phyloP scores from a whole-genome alignment of 2,113 vertebrate genomes.

The Lepidothrix coronata region DNA sequence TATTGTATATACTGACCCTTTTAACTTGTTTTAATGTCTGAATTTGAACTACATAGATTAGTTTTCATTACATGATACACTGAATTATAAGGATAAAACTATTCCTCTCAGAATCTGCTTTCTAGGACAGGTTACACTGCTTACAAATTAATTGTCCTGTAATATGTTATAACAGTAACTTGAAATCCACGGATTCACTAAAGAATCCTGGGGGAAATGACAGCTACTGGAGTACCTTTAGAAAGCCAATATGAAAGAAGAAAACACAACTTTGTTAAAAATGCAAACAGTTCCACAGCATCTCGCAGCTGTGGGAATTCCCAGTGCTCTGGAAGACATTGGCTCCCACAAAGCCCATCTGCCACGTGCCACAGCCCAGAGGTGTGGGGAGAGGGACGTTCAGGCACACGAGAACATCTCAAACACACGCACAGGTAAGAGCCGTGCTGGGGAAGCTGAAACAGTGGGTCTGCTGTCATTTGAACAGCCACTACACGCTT shows the following conservation, averaged over 20 bases:
- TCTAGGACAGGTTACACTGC: constrained; percentile 34
- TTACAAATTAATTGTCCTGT: constrained; percentile 36
- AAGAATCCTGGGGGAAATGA: constrained; percentile 5
- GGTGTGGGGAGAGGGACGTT: accelerated
- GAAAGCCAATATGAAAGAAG: not conserved
- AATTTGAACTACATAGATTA: constrained; percentile 47
- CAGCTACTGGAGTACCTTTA: not conserved
- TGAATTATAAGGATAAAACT: constrained; percentile 33
- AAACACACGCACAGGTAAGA: accelerated
- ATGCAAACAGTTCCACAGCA: not conserved
- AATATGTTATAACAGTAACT: not conserved
- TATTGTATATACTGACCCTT: constrained; percentile 56
- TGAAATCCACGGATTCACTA: not conserved
- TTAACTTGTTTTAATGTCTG: constrained; percentile 54
- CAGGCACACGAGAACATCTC: accelerated
- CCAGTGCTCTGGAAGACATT: not conserved
- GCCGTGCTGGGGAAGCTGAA: accelerated
- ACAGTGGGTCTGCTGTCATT: not conserved
- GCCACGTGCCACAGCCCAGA: not conserved
- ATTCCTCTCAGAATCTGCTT: constrained; percentile 23
- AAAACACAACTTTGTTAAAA: not conserved
- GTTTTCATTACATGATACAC: constrained; percentile 39
- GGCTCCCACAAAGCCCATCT: not conserved
- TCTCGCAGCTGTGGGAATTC: not conserved
- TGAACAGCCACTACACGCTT: not conserved